These are phyloP conservation scores for Macrotrachela quadricornifera DNA, from an alignment of 1,140 invertebrate genomes.

Conservation along the genomic window DNA sequence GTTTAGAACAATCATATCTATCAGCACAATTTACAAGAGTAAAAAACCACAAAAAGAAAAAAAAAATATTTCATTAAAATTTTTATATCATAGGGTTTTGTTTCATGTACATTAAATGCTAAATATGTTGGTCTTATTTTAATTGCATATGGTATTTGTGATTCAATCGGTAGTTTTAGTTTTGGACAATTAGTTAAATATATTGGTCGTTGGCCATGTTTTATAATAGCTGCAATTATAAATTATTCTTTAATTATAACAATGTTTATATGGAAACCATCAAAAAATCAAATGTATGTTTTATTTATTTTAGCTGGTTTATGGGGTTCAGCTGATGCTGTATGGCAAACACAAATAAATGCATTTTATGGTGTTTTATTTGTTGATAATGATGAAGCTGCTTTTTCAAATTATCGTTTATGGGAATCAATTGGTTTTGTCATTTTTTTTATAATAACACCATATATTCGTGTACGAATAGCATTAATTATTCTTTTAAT, in stretches of 20 bases:
- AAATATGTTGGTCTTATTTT: slow-evolving; percentile 73
- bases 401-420: slow-evolving; percentile 80
- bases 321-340: slow-evolving; percentile 74
- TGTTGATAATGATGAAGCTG: slow-evolving; percentile 68
- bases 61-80: too few species aligned
- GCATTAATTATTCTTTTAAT: slow-evolving; percentile 32
- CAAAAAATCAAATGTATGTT: slow-evolving; percentile 47
- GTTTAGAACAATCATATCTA: slow-evolving; percentile 86
- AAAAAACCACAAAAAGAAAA: background rate
- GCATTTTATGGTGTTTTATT: slow-evolving; percentile 70
- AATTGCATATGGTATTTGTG: slow-evolving; percentile 77
- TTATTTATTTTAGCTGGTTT: slow-evolving; percentile 68
- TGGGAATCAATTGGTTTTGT: slow-evolving; percentile 70
- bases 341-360: slow-evolving; percentile 86
- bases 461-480: too few species aligned
- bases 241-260: slow-evolving; percentile 12
- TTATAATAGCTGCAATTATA: slow-evolving; percentile 40
- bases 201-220: slow-evolving; percentile 63
- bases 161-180: slow-evolving; percentile 63
- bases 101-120: too few species aligned
- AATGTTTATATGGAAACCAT: slow-evolving; percentile 46
- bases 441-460: slow-evolving; percentile 49
- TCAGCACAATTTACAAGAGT: slow-evolving; percentile 78
- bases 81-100: too few species aligned
- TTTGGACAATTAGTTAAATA: slow-evolving; percentile 78